These are phyloP conservation scores for Hystrix brachyura DNA, from an alignment of 2,113 vertebrate species.

Conservation along the genomic window DNA sequence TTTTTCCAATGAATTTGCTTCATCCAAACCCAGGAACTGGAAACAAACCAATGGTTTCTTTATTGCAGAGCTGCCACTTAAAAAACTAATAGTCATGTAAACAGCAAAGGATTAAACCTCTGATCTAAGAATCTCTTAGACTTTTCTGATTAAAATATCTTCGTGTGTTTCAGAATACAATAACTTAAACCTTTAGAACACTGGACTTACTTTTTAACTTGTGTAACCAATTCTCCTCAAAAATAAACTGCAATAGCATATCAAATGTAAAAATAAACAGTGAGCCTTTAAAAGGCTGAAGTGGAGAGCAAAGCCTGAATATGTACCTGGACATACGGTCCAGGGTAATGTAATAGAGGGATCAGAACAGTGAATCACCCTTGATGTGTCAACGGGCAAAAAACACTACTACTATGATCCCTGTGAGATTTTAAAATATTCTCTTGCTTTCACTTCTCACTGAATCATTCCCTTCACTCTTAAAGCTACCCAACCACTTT, in stretches of 20 bases:
- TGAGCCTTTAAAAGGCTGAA: slow-evolving; percentile 24
- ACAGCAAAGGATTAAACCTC: slow-evolving; percentile 33
- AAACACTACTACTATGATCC: neutral
- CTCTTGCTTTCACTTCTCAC: neutral
- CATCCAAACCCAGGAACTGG: slow-evolving; percentile 49
- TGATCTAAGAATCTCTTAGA: slow-evolving; percentile 45
- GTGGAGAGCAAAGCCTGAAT: slow-evolving; percentile 34
- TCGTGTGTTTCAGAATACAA: slow-evolving; percentile 50
- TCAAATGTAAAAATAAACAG: slow-evolving; percentile 47
- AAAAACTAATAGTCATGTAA: slow-evolving; percentile 63
- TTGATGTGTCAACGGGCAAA: neutral
- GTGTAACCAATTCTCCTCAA: slow-evolving; percentile 18
- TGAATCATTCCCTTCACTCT: neutral
- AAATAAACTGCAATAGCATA: slow-evolving; percentile 9
- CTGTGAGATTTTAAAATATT: neutral
- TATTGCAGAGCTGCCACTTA: slow-evolving; percentile 63
- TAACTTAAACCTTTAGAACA: slow-evolving; percentile 27
- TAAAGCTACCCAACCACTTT: neutral
- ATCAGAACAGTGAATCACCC: neutral
- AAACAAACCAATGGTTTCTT: slow-evolving; percentile 69
- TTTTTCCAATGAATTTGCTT: slow-evolving; percentile 66
- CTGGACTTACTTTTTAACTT: slow-evolving; percentile 51
- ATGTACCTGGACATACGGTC: neutral
- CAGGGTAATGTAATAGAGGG: neutral
- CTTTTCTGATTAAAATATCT: slow-evolving; percentile 42